These are phyloP conservation scores for Anticlea derivata DNA, from an alignment of 2,888 invertebrate genomes.

Conservation along the genomic window DNA sequence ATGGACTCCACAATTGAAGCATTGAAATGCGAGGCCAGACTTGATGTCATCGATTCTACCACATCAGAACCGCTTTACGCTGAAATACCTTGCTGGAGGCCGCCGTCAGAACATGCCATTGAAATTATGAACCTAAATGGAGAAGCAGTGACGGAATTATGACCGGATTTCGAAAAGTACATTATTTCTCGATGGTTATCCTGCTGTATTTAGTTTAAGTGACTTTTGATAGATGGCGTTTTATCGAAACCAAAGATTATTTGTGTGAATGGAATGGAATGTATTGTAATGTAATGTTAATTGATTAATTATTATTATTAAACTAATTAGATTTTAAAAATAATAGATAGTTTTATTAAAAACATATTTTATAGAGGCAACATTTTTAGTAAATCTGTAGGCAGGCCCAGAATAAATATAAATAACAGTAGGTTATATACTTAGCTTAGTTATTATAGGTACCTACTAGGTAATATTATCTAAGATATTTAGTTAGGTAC, in stretches of 20 bases:
- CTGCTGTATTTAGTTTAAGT: constrained; percentile 32
- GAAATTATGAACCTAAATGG: constrained; percentile 73
- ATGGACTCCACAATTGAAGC: constrained; percentile 74
- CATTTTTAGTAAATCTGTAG: too few species aligned
- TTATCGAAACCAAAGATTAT: constrained; percentile 42
- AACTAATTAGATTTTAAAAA: constrained; percentile 18
- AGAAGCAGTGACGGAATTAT: constrained; percentile 81
- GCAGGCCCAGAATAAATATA: too few species aligned
- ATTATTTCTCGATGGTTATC: not conserved
- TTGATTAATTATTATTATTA: constrained; percentile 30
- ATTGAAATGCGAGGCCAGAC: constrained; percentile 72
- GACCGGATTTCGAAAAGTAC: constrained; percentile 42
- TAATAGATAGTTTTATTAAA: too few species aligned
- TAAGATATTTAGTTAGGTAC: too few species aligned
- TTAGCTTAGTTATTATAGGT: too few species aligned
- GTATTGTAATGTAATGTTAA: constrained; percentile 28
- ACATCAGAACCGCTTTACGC: constrained; percentile 86
- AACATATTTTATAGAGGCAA: too few species aligned
- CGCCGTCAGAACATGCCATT: constrained; percentile 74
- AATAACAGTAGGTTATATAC: too few species aligned
- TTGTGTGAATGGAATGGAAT: constrained; percentile 39
- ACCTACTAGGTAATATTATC: too few species aligned
- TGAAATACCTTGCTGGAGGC: constrained; percentile 85
- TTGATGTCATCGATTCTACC: constrained; percentile 67
- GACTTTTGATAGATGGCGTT: constrained; percentile 56